Base-by-base conservation (phyloP, 64 coral and sea anemone genomes). In the Pocillopora damicornis region DNA sequence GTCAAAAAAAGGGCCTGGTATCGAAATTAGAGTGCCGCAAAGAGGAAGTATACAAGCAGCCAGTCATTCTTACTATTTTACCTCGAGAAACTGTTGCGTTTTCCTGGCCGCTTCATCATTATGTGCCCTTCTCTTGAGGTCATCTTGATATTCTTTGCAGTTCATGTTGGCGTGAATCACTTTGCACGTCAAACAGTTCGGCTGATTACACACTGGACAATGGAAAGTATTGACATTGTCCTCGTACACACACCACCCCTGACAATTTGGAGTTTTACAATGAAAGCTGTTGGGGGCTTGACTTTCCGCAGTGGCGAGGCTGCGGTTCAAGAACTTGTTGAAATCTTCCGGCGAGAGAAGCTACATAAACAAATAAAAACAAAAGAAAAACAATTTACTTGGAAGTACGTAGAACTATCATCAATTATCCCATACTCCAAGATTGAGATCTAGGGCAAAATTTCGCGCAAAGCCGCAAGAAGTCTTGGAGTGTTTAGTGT, bases 181-280 rank as follows among this genome's bases (percentile, higher is more conserved):
- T 80, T 99, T 99, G 79, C 97, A 99, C 0, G 97, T 99, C 79
- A 99, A n/a, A 65, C 97, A 99, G 85, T 99, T 99, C 25, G 86
- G 77, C n/a, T 92, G 92, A 7, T 82, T 61, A 71, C 97, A 99
- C 14, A 99, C 97, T 2, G 93, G 90, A 59, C 97, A 99, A 18
- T 87, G 73, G 61, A 99, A 99, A 14, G 83, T 87, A 79, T 99
- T 99, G 13, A 88, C 76, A 81, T 99, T 92, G 59, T 99, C 97
- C 42, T 99, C 97, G 65, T 99, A 99, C 58, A 95, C 79, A 88
- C 97, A 99, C 97, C 97, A 99, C 7, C 97, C 97, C 20, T 67
- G 90, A 60, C 97, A 99, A 69, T 99, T 99, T 6, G 97, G 90
- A 1, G 97, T 99, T 57, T 93, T 95, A 51, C 97, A 99, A 73